Percentiles rank a stretch among this genome's conserved stretches.
phyloP scores from a whole-genome alignment of 2,797 vertebrate genomes.

The Anguilla anguilla region DNA sequence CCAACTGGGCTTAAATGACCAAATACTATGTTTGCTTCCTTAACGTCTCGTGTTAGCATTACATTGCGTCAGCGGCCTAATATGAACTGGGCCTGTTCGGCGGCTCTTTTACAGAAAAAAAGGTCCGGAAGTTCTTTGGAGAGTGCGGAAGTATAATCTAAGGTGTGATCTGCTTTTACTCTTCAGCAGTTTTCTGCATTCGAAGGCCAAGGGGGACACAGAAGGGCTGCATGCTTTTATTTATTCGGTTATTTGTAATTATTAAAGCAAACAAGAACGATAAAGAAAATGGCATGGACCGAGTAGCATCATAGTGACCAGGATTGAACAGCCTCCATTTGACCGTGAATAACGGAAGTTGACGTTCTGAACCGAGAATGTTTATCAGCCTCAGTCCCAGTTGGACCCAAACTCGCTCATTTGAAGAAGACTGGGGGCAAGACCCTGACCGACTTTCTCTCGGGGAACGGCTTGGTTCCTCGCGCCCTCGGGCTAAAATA shows the following conservation, averaged over 20 bases:
- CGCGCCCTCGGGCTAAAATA: conserved; percentile 83
- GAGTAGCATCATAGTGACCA: not conserved
- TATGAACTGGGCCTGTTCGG: conserved; percentile 21
- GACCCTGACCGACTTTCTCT: conserved; percentile 72
- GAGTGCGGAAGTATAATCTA: conserved; percentile 26
- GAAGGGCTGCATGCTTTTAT: not conserved
- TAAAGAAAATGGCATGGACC: not conserved
- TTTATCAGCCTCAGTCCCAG: conserved; percentile 64
- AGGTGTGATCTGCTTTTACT: conserved; percentile 16
- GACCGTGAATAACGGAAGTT: conserved; percentile 32
- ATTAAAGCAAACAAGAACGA: not conserved
- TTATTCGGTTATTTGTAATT: not conserved
- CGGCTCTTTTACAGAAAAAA: conserved; percentile 26
- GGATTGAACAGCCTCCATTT: conserved; percentile 17
- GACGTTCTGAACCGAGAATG: conserved; percentile 27
- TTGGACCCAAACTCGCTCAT: conserved; percentile 69
- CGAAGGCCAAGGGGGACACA: not conserved
- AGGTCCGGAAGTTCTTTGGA: conserved; percentile 28
- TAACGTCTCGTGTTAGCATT: conserved; percentile 14
- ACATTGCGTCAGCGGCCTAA: not conserved
- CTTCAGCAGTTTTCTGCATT: not conserved
- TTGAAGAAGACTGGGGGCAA: conserved; percentile 73
- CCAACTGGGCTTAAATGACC: conserved; percentile 24
- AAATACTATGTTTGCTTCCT: conserved; percentile 27
- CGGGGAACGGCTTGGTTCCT: conserved; percentile 79